Evolutionary conservation across 2,797 vertebrate species (phyloP).

Genomic region (Eleutherodactylus coqui): DNA sequence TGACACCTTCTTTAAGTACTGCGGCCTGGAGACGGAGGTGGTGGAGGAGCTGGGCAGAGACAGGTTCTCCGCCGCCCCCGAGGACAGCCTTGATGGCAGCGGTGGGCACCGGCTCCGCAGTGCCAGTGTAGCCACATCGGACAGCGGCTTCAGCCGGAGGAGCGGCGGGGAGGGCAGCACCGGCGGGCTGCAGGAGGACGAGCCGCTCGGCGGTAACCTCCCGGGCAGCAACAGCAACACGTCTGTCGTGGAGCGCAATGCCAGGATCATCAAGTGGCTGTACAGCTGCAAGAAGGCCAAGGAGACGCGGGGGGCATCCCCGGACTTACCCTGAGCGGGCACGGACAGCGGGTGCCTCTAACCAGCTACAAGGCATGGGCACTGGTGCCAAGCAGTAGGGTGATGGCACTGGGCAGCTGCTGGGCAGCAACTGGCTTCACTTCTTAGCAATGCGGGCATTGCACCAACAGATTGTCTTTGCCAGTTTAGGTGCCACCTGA

Average conservation of each 20-base stretch:
- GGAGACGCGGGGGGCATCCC: conserved; percentile 78
- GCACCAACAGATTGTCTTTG: too few species aligned
- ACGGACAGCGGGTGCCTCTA: too few species aligned
- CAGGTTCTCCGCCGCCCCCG: conserved; percentile 79
- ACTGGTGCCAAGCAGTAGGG: not conserved
- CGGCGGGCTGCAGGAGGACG: conserved; percentile 77
- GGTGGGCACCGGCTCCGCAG: conserved; percentile 76
- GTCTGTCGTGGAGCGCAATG: conserved; percentile 93
- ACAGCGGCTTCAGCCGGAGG: conserved; percentile 82
- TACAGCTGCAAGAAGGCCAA: conserved; percentile 91
- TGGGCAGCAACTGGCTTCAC: conserved; percentile 28
- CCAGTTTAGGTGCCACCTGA: not conserved
- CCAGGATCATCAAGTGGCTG: conserved; percentile 96
- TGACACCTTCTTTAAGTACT: conserved; percentile 91
- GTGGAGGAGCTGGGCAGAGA: conserved; percentile 87
- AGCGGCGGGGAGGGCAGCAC: conserved; percentile 77
- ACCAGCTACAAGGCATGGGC: too few species aligned
- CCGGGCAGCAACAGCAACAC: conserved; percentile 70
- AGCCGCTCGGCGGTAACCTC: conserved; percentile 77
- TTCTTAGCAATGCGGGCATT: not conserved
- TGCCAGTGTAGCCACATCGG: conserved; percentile 83
- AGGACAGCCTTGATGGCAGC: conserved; percentile 62
- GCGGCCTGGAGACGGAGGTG: conserved; percentile 88
- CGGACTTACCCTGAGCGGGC: conserved; percentile 78
- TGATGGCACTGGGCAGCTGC: conserved; percentile 11